Base-by-base conservation (phyloP, 1,140 invertebrate species). In the Gonioctena quinquepunctata region DNA sequence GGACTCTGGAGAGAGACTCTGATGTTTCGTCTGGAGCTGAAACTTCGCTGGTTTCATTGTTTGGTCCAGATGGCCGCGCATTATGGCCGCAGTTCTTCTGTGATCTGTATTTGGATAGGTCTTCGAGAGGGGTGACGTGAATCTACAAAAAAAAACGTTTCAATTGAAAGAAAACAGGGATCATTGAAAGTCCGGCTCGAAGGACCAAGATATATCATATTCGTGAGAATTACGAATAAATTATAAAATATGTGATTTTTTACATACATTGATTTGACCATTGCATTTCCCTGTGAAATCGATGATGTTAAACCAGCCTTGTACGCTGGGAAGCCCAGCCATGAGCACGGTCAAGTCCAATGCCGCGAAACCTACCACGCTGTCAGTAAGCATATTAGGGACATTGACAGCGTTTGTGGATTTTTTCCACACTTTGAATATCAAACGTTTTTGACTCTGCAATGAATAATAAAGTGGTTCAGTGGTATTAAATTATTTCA, bases 271-370 rank as follows among this genome's bases (percentile, higher is more conserved):
- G 49, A 90, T 84, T 75, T 89, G 88, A 11, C 88, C 89, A 22
- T 87, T 88, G 50, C 87, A 87, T 70, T 86, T 86, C 16, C 87
- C 87, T 69, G 83, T 84, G 67, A 89, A 89, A 71, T 89, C 88
- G 2, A 88, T 85, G 54, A 90, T 88, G 76, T 89, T 87, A 76
- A 89, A 89, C 87, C 87, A 89, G 11, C 88, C 89, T 57, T 85
- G 86, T 49, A 89, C 79, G 57, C 81, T 82, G 19, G 87, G 82
- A 73, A 86, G 83, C 13, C 86, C 87, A 49, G 81, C 78, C 2
- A 83, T 67, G n/a, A 89, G 77, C 26, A 85, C 81, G 11, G 84
- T 88, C 27, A 90, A 81, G 84, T 90, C 88, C 26, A 90, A 77
- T 16, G 87, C 85, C 22, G 87, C 84, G 77, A 89, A 88, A 19